Conservation (phyloP, 2,113 vertebrate genomes). For the Prunella fulvescens region DNA sequence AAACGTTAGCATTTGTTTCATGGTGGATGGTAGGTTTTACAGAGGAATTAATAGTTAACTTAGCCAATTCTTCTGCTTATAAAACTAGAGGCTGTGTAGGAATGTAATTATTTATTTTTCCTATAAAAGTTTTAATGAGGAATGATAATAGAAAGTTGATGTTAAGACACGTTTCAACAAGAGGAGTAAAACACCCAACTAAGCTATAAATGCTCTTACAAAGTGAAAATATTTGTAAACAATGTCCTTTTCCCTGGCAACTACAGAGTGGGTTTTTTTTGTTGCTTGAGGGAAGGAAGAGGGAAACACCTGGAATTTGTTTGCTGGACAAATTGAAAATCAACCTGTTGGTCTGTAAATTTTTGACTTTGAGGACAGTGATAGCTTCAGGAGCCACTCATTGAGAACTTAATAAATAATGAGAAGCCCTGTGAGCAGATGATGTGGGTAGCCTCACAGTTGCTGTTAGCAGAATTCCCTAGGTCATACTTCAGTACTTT, state of each 20-base stretch:
- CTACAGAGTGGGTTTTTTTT: neutral
- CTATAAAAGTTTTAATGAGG: neutral
- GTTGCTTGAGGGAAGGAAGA: constrained; percentile 14
- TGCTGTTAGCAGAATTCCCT: neutral
- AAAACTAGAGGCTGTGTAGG: neutral
- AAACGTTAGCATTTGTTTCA: neutral
- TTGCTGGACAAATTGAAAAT: constrained; percentile 16
- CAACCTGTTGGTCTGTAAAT: neutral
- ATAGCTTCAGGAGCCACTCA: neutral
- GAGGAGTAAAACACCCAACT: neutral
- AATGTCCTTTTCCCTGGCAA: neutral
- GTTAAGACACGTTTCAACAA: neutral
- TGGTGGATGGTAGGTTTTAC: neutral
- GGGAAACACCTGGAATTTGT: constrained; percentile 52
- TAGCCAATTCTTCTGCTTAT: neutral
- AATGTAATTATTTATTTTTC: neutral
- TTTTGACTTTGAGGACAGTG: neutral
- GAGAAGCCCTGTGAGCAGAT: neutral
- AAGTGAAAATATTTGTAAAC: constrained; percentile 29
- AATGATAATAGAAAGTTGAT: neutral
- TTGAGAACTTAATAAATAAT: neutral
- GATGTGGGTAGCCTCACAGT: neutral
- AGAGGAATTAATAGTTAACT: neutral
- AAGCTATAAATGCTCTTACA: neutral
- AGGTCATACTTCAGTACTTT: neutral